These are phyloP conservation scores for Phrixothrix hirtus DNA, from an alignment of 2,888 invertebrate genomes.

Conservation along the genomic window DNA sequence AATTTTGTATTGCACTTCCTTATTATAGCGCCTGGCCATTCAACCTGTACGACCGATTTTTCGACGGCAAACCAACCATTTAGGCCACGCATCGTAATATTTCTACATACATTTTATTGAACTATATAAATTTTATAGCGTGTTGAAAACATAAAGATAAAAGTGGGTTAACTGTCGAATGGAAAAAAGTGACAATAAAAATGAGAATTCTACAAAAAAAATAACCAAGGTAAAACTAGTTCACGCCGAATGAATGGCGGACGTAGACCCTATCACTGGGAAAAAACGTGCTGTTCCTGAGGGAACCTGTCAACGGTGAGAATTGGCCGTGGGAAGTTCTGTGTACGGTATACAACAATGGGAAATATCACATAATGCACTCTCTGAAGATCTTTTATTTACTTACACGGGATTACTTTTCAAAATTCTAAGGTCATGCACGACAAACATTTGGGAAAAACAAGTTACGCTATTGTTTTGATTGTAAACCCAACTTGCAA, in stretches of 20 bases:
- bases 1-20: constrained; percentile 16
- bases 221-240: constrained; percentile 23
- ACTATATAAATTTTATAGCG: constrained; percentile 12
- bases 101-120: constrained; percentile 11
- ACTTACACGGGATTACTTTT: too few species aligned
- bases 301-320: constrained; percentile 46
- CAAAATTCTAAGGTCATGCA: too few species aligned
- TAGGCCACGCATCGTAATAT: not conserved
- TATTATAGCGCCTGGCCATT: not conserved
- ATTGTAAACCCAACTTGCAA: too few species aligned
- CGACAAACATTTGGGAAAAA: too few species aligned
- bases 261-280: constrained; percentile 25
- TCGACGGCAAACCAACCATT: constrained; percentile 3
- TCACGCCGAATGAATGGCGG: constrained; percentile 16
- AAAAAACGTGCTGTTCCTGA: constrained; percentile 40
- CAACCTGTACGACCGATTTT: constrained; percentile 1
- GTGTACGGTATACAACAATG: constrained; percentile 5
- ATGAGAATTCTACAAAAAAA: constrained; percentile 12
- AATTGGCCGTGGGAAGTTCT: constrained; percentile 45
- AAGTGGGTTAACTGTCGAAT: constrained; percentile 21
- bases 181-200: constrained; percentile 12
- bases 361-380: not conserved
- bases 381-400: too few species aligned
- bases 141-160: constrained; percentile 11
- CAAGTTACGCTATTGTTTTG: too few species aligned